These are phyloP conservation scores for Drosophila ogumai DNA, from an alignment of 1,140 invertebrate genomes.

Conservation along the genomic window DNA sequence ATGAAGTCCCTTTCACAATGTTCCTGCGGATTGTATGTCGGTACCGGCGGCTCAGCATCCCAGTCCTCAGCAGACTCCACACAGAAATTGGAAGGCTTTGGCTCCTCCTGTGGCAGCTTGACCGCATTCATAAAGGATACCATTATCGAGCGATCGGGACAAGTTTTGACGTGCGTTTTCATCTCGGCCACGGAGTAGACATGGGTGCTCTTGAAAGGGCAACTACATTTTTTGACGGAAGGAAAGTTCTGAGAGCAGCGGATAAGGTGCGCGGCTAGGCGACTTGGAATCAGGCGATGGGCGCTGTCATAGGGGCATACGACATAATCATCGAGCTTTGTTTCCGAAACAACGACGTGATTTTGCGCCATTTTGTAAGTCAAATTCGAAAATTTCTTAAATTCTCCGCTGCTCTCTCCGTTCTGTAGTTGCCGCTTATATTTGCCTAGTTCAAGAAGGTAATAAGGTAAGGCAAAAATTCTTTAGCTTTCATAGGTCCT, in stretches of 20 bases:
- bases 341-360: neutral
- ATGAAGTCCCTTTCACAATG: constrained; percentile 11
- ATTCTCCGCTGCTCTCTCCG: no score
- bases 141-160: neutral
- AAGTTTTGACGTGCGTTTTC: constrained; percentile 11
- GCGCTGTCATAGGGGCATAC: constrained; percentile 33
- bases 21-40: constrained; percentile 31
- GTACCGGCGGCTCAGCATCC: constrained; percentile 40
- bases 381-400: no score
- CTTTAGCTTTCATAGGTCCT: no score
- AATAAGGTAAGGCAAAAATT: no score
- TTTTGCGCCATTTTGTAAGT: no score
- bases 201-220: constrained; percentile 42
- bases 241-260: constrained; percentile 38
- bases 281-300: constrained; percentile 21
- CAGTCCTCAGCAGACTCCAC: constrained; percentile 44
- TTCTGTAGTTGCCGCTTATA: neutral
- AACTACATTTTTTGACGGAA: constrained; percentile 2
- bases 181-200: constrained; percentile 5
- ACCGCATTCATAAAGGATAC: constrained; percentile 1
- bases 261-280: constrained; percentile 21
- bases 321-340: neutral
- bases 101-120: neutral
- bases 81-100: neutral
- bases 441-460: neutral